Evolutionary conservation across 1,140 invertebrate species (phyloP).

Genomic region (Probaryconus sp.): DNA sequence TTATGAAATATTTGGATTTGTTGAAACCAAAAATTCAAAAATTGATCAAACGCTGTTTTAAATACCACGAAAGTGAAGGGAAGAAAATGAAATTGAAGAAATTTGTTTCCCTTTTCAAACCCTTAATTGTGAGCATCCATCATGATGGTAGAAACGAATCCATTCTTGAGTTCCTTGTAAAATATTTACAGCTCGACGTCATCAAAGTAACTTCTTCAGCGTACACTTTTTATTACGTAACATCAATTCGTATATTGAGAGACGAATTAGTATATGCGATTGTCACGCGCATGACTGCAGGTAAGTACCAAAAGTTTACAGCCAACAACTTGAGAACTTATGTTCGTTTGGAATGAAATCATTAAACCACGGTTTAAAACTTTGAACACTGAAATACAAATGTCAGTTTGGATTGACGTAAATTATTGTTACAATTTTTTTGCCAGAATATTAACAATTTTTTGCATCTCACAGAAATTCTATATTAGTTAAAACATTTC

Average conservation of each 20-base stretch:
- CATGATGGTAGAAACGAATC: too few species aligned
- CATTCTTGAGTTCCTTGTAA: too few species aligned
- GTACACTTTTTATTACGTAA: neutral
- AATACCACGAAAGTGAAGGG: neutral
- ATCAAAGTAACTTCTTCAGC: neutral
- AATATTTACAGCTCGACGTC: slow-evolving; percentile 2
- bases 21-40: too few species aligned
- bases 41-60: neutral
- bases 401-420: slow-evolving; percentile 4
- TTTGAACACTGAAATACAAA: slow-evolving; percentile 24
- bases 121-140: too few species aligned
- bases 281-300: slow-evolving; percentile 15
- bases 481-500: too few species aligned
- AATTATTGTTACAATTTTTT: too few species aligned
- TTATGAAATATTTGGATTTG: too few species aligned
- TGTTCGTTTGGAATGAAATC: slow-evolving; percentile 23
- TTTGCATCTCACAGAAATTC: too few species aligned
- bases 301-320: slow-evolving; percentile 19
- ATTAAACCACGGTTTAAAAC: slow-evolving; percentile 25
- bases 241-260: slow-evolving; percentile 13
- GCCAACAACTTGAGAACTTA: slow-evolving; percentile 17
- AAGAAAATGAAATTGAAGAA: neutral
- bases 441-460: too few species aligned
- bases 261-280: slow-evolving; percentile 11
- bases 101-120: too few species aligned